These are phyloP conservation scores for Mylabris phalerata DNA, from an alignment of 1,140 invertebrate species.

Conservation along the genomic window DNA sequence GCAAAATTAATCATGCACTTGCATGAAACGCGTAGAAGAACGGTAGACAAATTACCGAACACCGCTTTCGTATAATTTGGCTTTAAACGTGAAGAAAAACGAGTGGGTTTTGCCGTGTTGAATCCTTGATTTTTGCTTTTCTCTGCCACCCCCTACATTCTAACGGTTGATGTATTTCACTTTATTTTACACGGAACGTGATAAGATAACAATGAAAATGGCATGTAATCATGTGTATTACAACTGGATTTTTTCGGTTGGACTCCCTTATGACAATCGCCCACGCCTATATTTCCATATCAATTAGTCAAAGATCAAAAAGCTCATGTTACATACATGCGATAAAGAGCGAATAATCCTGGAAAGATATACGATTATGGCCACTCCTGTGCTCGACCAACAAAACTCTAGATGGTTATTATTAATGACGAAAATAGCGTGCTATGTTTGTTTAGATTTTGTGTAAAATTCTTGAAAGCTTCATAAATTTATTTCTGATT, in stretches of 20 bases:
- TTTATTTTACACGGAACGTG: too few species aligned
- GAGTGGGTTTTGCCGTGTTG: too few species aligned
- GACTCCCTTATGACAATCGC: neutral
- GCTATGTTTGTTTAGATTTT: neutral
- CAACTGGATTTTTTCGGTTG: neutral
- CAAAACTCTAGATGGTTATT: neutral
- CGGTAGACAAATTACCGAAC: too few species aligned
- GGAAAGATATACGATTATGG: slow-evolving; percentile 9
- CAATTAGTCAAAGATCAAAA: neutral
- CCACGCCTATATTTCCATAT: neutral
- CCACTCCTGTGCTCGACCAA: neutral
- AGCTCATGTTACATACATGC: neutral
- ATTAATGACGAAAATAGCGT: neutral
- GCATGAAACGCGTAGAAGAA: too few species aligned
- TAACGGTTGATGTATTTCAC: too few species aligned
- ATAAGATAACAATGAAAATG: too few species aligned
- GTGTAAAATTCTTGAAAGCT: neutral
- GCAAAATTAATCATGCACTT: too few species aligned
- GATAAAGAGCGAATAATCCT: neutral
- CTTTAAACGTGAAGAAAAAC: too few species aligned
- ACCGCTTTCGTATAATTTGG: too few species aligned
- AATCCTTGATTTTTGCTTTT: too few species aligned
- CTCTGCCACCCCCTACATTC: neutral
- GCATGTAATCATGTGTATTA: too few species aligned
- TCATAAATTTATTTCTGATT: slow-evolving; percentile 8